Evolutionary conservation across 2,888 invertebrate species (phyloP), one percentile per base, ranked within the genome.

Genomic region (Torymus aiolomorphi): DNA sequence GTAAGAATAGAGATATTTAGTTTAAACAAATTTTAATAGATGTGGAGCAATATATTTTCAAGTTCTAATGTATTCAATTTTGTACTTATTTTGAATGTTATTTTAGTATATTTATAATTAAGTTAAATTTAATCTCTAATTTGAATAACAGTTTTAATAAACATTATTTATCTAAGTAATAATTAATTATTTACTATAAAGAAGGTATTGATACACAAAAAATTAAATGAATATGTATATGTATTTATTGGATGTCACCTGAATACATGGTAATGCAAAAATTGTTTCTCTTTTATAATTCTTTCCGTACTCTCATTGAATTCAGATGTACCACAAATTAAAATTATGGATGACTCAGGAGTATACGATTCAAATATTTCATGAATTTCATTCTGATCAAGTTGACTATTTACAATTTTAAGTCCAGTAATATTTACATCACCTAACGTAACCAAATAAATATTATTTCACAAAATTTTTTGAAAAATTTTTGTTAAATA

Each of bases 281-380:
- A 87, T 63, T 84, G 76, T 52, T 82, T 80, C 20, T 83, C 69
- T 63, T 51, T 81, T 31, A 84, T 42, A 83, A 85, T 85, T 72
- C 80, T 66, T 82, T 85, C 84, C 14, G 85, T 54, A 14, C 78
- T 82, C 18, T 83, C 78, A 81, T 88, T 89, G 66, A 89, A 90
- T 63, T 86, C 80, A 57, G 75, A 20, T 31, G 86, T 88, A 49
- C 89, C 89, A 82, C 89, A 89, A 75, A 89, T 87, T 77, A 90
- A 83, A 75, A 90, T 81, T 80, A 90, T 84, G n/a, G 88, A 86
- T 76, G 82, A 77, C 20, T 83, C 82, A 16, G 79, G 31, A 49
- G 78, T 76, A 73, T 75, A 80, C 63, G 77, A 76, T 59, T 82
- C 61, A 20, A 88, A 73, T 56, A 82, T 77, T 62, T 62, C 16